Evolutionary conservation across 2,113 vertebrate genomes (phyloP), one percentile per base, ranked within the genome.

Genomic region (Hippocampus guttulatus): DNA sequence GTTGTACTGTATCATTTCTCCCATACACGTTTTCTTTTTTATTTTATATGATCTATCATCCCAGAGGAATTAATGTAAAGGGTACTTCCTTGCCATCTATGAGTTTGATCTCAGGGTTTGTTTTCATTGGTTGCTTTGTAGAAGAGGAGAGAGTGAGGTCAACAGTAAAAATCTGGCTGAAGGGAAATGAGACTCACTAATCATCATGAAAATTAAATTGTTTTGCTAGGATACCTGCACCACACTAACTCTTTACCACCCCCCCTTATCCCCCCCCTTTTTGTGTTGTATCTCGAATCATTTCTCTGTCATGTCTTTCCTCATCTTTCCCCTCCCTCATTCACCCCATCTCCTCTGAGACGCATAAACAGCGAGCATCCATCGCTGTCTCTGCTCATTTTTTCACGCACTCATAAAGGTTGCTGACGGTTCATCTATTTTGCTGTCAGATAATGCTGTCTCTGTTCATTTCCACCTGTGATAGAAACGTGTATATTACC

Each of bases 181-280:
- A 71, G 55, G 89, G 84, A 89, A 86, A 89, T 86, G 78, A 87
- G 77, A 82, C 65, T 11, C 12, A 15, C 76, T 70, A 64, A 88
- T 85, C 76, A 78, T 69, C 80, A 82, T 86, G 74, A 55, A 49
- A 76, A 72, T 82, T 81, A 86, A 84, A 89, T 90, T 83, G 74
- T 79, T 87, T 89, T 80, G 69, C 73, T 47, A 47, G 72, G 70
- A 86, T 74, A 83, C 78, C 76, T 78, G 54, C 62, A 58, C 68
- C 61, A 74, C 8, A 49, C 49, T 75, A 47, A 67, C 64, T 62
- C 65, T 74, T 69, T 67, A 5, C 38, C 47, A 4, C 5, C 45
- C 47, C 47, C 3, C 15, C 47, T 16, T 4, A 1, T 15, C 45
- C 47, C 15, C 57, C 66, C 23, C 61, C 65, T 69, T 57, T 67